Conservation (phyloP, 1,140 invertebrate genomes). For the Cotesia typhae region DNA sequence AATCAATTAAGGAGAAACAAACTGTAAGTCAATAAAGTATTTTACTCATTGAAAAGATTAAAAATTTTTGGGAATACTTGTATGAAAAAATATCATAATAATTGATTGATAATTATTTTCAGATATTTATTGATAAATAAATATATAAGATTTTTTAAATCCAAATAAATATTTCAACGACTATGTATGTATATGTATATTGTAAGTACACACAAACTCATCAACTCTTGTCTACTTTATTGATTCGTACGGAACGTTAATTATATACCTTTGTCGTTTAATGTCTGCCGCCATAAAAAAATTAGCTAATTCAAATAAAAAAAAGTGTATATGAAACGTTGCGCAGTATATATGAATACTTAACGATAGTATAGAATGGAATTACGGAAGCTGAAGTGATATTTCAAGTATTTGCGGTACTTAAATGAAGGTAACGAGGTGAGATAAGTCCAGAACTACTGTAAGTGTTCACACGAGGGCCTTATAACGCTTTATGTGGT, state of each 20-base stretch:
- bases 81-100: too few relatives aligned
- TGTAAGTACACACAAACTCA: too few relatives aligned
- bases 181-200: too few relatives aligned
- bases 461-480: conserved; percentile 18
- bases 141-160: too few relatives aligned
- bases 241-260: not conserved
- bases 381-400: conserved; percentile 59
- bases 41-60: too few relatives aligned
- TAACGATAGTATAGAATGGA: conserved; percentile 50
- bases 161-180: too few relatives aligned
- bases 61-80: too few relatives aligned
- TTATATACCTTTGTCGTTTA: not conserved
- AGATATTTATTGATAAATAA: too few relatives aligned
- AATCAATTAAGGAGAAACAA: too few relatives aligned
- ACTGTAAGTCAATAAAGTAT: too few relatives aligned
- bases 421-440: conserved; percentile 57
- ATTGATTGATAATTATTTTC: too few relatives aligned
- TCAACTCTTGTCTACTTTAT: too few relatives aligned
- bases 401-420: conserved; percentile 60
- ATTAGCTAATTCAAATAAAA: not conserved
- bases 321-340: not conserved
- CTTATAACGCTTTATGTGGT: not conserved
- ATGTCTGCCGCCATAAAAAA: not conserved
- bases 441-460: conserved; percentile 52
- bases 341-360: conserved; percentile 25